Evolutionary conservation across 2,888 invertebrate genomes (phyloP).

Genomic region (Rhyacophila evoluta): DNA sequence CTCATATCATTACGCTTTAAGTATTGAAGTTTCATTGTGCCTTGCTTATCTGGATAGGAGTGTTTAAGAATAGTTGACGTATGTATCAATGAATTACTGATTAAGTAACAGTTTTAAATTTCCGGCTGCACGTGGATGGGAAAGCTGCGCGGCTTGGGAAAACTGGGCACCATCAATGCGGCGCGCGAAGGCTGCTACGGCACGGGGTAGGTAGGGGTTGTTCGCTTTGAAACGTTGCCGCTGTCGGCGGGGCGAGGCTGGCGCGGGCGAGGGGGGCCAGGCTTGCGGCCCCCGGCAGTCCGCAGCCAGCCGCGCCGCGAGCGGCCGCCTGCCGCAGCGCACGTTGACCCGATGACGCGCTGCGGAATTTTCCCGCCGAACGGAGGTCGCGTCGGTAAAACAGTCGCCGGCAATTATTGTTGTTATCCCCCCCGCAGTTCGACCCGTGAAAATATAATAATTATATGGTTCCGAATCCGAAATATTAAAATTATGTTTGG

Average conservation of each 20-base stretch:
- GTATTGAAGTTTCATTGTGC: no score
- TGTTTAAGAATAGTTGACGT: no score
- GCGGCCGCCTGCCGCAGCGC: constrained; percentile 58
- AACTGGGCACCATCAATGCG: constrained; percentile 22
- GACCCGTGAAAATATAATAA: constrained; percentile 1
- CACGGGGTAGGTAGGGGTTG: background rate
- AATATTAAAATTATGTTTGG: background rate
- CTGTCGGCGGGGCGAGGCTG: constrained; percentile 56
- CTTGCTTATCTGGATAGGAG: no score
- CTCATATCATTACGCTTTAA: no score
- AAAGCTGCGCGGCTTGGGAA: background rate
- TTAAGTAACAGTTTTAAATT: background rate
- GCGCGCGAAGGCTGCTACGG: background rate
- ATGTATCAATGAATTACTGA: no score
- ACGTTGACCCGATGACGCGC: constrained; percentile 35
- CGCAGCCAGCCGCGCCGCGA: constrained; percentile 63
- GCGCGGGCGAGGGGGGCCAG: constrained; percentile 58
- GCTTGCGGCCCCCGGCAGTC: constrained; percentile 57
- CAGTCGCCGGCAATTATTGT: constrained; percentile 30
- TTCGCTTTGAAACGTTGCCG: constrained; percentile 25
- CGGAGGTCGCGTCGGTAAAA: constrained; percentile 44
- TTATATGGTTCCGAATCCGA: constrained; percentile 13
- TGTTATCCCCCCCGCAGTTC: background rate
- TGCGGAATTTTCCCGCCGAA: constrained; percentile 33
- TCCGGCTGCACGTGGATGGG: background rate